A percentile compares a stretch with the other conserved stretches of the same genome.
Conservation (phyloP, 2,888 invertebrate species). For the Gonocerus acuteangulatus region DNA sequence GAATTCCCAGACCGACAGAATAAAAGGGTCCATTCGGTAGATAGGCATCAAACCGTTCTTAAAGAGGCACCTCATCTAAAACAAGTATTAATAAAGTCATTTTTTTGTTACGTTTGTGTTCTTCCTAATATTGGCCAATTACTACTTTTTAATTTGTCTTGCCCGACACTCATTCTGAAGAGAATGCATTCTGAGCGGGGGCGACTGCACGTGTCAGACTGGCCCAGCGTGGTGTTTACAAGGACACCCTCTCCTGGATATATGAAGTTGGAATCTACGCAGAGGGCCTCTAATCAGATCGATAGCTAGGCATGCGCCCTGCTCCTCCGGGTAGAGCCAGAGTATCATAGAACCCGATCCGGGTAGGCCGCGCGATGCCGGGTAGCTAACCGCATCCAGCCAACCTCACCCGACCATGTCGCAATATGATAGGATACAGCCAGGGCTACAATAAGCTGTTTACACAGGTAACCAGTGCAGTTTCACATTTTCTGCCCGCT, state of each 20-base stretch:
- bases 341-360: not conserved
- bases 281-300: conserved; percentile 31
- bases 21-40: too few species aligned
- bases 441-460: conserved; percentile 77
- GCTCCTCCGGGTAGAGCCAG: not conserved
- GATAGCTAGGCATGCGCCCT: conserved; percentile 31
- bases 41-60: too few species aligned
- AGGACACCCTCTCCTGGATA: conserved; percentile 18
- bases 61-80: too few species aligned
- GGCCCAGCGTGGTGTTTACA: conserved; percentile 14
- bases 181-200: not conserved
- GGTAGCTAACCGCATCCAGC: not conserved
- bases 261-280: conserved; percentile 24
- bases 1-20: too few species aligned
- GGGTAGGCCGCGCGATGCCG: conserved; percentile 1
- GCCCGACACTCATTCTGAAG: too few species aligned
- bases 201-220: not conserved
- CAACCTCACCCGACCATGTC: conserved; percentile 46
- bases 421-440: conserved; percentile 69
- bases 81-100: too few species aligned
- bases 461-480: conserved; percentile 56
- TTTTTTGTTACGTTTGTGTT: too few species aligned
- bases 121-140: too few species aligned
- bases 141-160: too few species aligned
- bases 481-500: too few species aligned